Base-by-base conservation (phyloP, 2,888 invertebrate genomes). In the Polyploca ridens region DNA sequence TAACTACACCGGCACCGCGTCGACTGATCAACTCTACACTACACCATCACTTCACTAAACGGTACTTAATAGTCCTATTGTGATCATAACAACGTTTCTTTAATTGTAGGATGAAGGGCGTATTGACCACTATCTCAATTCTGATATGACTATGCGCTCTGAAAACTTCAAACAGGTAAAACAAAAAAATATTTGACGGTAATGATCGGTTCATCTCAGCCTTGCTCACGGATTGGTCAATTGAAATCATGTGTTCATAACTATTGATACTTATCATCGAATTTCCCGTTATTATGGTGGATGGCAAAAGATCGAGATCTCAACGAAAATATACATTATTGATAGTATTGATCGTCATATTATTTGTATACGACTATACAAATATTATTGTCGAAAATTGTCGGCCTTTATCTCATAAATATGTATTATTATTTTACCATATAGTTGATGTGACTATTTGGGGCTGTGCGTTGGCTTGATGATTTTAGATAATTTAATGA, bases 1-100 rank as follows among this genome's bases (percentile, higher is more conserved):
- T 91, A 86, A 81, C 77, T 71, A 77, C 72, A 75, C 64, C 71
- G 68, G 70, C 62, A 46, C 60, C 63, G 46, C 35, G 33, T 10
- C 33, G 33, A 59, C 64, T 63, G 58, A 58, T 65, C 63, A 63
- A 66, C 59, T 62, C 57, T 57, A 61, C 54, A n/a, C n/a, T 27
- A 41, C 4, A 16, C 16, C 1, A 1, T n/a, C n/a, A 49, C 16
- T 3, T 16, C 49, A 49, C 16, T 41, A 41, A 13, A 13, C 41
- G 41, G 41, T 41, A 41, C 13, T 13, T 41, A 41, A 4, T 46
- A 14, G 14, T n/a, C 46, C n/a, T 46, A n/a, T n/a, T 46, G n/a
- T 46, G n/a, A 0, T 46, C 10, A 1, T 46, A 46, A 4, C 5
- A 5, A 14, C 49, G 16, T 49, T 49, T 7, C 49, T 16, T n/a